These are phyloP conservation scores for Drosophila tripunctata DNA, from an alignment of 2,888 invertebrate genomes.

Conservation along the genomic window DNA sequence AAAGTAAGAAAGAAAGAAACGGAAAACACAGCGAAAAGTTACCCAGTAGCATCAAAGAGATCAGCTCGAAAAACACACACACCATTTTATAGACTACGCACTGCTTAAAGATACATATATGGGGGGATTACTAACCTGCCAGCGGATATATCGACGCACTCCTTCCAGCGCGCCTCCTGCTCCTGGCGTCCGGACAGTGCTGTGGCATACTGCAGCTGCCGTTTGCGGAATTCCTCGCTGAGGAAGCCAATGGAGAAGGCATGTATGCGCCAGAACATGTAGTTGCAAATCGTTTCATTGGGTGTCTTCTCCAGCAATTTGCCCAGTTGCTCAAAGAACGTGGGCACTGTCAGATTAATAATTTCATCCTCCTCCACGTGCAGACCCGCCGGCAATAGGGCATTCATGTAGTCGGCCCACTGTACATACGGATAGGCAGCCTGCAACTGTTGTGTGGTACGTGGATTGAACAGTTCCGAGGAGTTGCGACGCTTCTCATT, in stretches of 20 bases:
- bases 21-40: slow-evolving; percentile 19
- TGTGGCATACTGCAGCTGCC: slow-evolving; percentile 92
- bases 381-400: slow-evolving; percentile 88
- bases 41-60: slow-evolving; percentile 15
- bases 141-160: slow-evolving; percentile 92
- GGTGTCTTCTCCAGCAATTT: slow-evolving; percentile 86
- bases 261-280: slow-evolving; percentile 96
- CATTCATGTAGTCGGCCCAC: slow-evolving; percentile 91
- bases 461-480: slow-evolving; percentile 95
- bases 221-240: slow-evolving; percentile 90
- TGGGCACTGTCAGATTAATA: slow-evolving; percentile 93
- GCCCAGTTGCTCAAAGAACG: slow-evolving; percentile 90
- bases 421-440: slow-evolving; percentile 87
- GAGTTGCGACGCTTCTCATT: slow-evolving; percentile 96
- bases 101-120: background rate
- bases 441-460: slow-evolving; percentile 92
- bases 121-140: slow-evolving; percentile 86
- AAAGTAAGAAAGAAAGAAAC: slow-evolving; percentile 36
- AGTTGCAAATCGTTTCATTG: slow-evolving; percentile 92
- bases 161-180: slow-evolving; percentile 95
- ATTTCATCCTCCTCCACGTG: slow-evolving; percentile 88
- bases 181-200: slow-evolving; percentile 93
- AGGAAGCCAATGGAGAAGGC: slow-evolving; percentile 92
- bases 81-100: background rate
- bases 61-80: background rate